Percentiles rank a stretch among this genome's conserved stretches.
phyloP scores from a whole-genome alignment of 1,140 invertebrate species.

The Bombus soroeensis region DNA sequence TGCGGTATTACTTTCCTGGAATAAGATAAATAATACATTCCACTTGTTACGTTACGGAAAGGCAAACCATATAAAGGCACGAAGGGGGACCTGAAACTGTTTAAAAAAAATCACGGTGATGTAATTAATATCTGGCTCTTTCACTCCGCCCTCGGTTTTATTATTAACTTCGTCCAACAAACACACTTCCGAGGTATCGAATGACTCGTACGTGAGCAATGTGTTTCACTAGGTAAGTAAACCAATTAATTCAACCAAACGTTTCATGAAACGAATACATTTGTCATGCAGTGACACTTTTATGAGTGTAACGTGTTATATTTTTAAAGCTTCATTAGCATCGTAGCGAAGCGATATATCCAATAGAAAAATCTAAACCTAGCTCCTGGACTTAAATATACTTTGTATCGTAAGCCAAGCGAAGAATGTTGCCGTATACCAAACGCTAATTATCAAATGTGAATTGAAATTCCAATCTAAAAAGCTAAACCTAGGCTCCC shows the following conservation, averaged over 20 bases:
- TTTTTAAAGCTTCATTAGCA: not conserved
- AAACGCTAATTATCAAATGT: too few species aligned
- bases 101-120: slow-evolving; percentile 33
- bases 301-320: not conserved
- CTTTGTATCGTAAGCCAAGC: too few species aligned
- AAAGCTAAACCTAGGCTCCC: too few species aligned
- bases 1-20: slow-evolving; percentile 33
- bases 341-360: too few species aligned
- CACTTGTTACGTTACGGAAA: slow-evolving; percentile 14
- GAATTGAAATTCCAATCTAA: too few species aligned
- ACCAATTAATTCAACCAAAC: slow-evolving; percentile 54
- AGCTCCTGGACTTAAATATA: too few species aligned
- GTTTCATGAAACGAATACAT: not conserved
- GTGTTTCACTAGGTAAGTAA: slow-evolving; percentile 31
- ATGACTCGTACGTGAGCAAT: slow-evolving; percentile 37
- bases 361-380: too few species aligned
- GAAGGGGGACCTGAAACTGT: not conserved
- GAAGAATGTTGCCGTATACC: too few species aligned
- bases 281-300: not conserved
- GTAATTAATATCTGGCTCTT: slow-evolving; percentile 62
- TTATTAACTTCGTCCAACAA: slow-evolving; percentile 25
- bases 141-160: slow-evolving; percentile 48
- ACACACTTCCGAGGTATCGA: slow-evolving; percentile 44
- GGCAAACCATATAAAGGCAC: slow-evolving; percentile 23
- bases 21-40: slow-evolving; percentile 45